These are phyloP conservation scores for Phrynosoma blainvillii DNA, from an alignment of 2,113 vertebrate species.

Conservation along the genomic window DNA sequence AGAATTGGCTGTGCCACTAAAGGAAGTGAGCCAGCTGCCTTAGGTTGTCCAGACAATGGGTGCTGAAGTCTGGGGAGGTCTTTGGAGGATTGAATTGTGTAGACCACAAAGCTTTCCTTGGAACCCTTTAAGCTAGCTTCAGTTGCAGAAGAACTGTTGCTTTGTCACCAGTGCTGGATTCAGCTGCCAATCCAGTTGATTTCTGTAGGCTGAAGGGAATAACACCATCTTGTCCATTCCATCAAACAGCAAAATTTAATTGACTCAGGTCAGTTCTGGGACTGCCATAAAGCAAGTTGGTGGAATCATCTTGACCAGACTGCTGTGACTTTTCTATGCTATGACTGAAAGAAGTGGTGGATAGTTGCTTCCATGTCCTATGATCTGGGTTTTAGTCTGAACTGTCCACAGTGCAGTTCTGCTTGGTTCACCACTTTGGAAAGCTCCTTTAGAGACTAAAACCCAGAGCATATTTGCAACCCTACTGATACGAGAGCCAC, in stretches of 20 bases:
- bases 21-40: too few species aligned
- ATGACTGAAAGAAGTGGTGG: too few species aligned
- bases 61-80: too few species aligned
- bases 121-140: not conserved
- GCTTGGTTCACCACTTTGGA: too few species aligned
- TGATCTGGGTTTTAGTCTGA: too few species aligned
- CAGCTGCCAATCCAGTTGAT: not conserved
- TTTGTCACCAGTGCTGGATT: not conserved
- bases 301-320: not conserved
- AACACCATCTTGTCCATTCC: not conserved
- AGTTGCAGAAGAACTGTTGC: not conserved
- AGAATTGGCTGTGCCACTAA: too few species aligned
- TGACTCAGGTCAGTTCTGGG: not conserved
- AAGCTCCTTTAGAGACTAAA: too few species aligned
- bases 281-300: not conserved
- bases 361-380: too few species aligned
- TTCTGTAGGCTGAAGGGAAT: not conserved
- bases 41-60: too few species aligned
- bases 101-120: not conserved
- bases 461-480: too few species aligned
- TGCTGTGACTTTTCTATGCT: not conserved
- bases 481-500: too few species aligned
- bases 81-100: not conserved
- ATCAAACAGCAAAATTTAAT: not conserved
- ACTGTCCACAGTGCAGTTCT: too few species aligned